These are phyloP conservation scores for Puntigrus tetrazona DNA, from an alignment of 2,113 vertebrate genomes.

Conservation along the genomic window DNA sequence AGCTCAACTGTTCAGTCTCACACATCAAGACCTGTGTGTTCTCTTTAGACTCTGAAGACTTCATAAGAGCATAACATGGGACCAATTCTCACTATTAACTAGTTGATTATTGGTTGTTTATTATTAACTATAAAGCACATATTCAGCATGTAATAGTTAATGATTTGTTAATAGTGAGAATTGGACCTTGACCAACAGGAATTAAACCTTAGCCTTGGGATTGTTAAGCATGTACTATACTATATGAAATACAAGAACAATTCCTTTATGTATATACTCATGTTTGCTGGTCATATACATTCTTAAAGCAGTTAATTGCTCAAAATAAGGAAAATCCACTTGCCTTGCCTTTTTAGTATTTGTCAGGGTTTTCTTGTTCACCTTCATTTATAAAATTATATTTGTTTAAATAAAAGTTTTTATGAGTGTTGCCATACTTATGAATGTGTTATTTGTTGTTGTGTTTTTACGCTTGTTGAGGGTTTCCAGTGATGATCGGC, in stretches of 20 bases:
- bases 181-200: too few species aligned
- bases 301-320: neutral
- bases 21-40: constrained; percentile 34
- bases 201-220: neutral
- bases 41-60: neutral
- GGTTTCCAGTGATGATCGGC: constrained; percentile 76
- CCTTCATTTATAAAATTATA: neutral
- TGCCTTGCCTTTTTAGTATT: neutral
- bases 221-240: neutral
- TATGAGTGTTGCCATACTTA: neutral
- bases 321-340: neutral
- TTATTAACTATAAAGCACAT: too few species aligned
- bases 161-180: too few species aligned
- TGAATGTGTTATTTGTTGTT: constrained; percentile 44
- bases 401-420: neutral
- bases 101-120: too few species aligned
- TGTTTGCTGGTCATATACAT: neutral
- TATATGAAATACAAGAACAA: neutral
- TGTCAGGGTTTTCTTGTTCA: neutral
- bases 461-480: too few species aligned
- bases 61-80: neutral
- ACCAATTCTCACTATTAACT: too few species aligned
- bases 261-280: neutral
- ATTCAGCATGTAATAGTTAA: too few species aligned
- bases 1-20: constrained; percentile 2